Conservation (phyloP, 2,888 invertebrate genomes). For the Hypolimnas misippus region DNA sequence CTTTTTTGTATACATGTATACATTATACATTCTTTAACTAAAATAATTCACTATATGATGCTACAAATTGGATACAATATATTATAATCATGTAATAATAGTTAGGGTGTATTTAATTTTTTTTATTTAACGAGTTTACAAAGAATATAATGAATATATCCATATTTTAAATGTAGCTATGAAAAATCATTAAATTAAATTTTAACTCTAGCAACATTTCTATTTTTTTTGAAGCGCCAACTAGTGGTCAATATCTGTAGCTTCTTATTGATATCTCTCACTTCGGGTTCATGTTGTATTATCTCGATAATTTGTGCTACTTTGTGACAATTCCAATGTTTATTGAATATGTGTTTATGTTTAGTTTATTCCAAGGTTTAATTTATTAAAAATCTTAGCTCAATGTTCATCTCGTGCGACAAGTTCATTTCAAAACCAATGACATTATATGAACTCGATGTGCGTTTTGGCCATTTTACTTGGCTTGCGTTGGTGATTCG, state of each 20-base stretch:
- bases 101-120: too few species aligned
- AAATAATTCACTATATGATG: too few species aligned
- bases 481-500: slow-evolving; percentile 84
- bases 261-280: slow-evolving; percentile 81
- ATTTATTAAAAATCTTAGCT: slow-evolving; percentile 63
- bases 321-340: slow-evolving; percentile 66
- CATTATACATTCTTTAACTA: too few species aligned
- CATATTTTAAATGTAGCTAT: too few species aligned
- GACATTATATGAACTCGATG: slow-evolving; percentile 82
- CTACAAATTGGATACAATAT: too few species aligned
- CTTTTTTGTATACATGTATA: too few species aligned
- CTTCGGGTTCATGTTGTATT: slow-evolving; percentile 75
- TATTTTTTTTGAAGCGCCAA: slow-evolving; percentile 60
- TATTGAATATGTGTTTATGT: slow-evolving; percentile 73
- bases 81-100: too few species aligned
- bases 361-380: slow-evolving; percentile 57
- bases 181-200: slow-evolving; percentile 1
- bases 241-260: slow-evolving; percentile 69
- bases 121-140: too few species aligned
- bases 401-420: slow-evolving; percentile 73
- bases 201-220: slow-evolving; percentile 48
- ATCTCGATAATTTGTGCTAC: slow-evolving; percentile 73
- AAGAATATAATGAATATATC: too few species aligned
- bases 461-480: slow-evolving; percentile 84
- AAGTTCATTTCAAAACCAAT: slow-evolving; percentile 78